Evolutionary conservation across 2,888 invertebrate genomes (phyloP), one percentile per base, ranked within the genome.

Genomic region (Agonum fuliginosum): DNA sequence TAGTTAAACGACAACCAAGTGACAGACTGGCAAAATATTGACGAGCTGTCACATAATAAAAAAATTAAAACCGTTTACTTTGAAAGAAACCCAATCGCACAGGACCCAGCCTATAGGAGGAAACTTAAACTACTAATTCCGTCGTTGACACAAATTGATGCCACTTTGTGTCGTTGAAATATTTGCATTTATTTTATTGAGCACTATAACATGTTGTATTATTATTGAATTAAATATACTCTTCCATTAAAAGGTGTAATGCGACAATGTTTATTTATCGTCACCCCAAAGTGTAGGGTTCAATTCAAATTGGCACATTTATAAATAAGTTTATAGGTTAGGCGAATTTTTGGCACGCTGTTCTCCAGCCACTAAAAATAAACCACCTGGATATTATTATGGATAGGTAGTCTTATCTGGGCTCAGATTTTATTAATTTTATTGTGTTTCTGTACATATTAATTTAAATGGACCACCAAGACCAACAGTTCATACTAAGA

Each of bases 1-100:
- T 87, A 97, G 97, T 87, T 98, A 79, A 99, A 99, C 85, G 94
- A 98, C 87, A 98, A 99, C 87, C 89, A 92, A 81, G 90, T 99
- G 51, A 88, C 91, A 51, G 93, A 94, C 58, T 99, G 98, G 98
- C 89, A 90, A 14, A 94, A 94, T 17, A 84, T 99, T 1, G 94
- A 97, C 34, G 88, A 90, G 71, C 88, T 99, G 51, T 87, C 90
- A 17, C 83, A 87, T 0, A 93, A 93, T 86, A 91, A 90, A 82
- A 91, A 91, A 54, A 85, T 96, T 3, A 86, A 88, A 65, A 98
- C 98, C 0, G 92, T 99, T 69, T 99, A 99, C 86, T 87, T 99
- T 82, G 98, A 99, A 86, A 90, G 94, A 30, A 99, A 99, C 88
- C 98, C 98, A 0, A 86, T 99, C 0, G 91, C 93, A 0, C 89